A percentile compares a stretch with the other conserved stretches of the same genome.
Evolutionary conservation across 1,140 invertebrate species (phyloP).

Genomic region (Drosophila fuyamai): DNA sequence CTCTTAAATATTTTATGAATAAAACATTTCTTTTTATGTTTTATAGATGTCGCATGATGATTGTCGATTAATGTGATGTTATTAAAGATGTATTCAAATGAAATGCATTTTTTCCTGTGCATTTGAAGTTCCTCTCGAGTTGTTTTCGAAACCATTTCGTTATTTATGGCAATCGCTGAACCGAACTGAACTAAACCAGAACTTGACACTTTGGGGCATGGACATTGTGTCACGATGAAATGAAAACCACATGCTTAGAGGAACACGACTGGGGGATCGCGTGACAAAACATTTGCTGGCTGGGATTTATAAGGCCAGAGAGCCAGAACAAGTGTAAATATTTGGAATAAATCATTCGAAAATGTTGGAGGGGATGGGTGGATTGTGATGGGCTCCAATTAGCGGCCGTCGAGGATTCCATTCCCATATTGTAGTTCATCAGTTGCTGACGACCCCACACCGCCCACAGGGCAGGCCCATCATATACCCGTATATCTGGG

Average conservation of each 20-base stretch:
- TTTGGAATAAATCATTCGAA: conserved; percentile 53
- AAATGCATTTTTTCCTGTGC: conserved; percentile 4
- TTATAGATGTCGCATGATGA: no score
- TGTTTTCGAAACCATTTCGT: conserved; percentile 61
- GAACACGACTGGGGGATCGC: conserved; percentile 25
- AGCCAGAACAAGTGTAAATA: conserved; percentile 45
- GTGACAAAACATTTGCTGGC: conserved; percentile 48
- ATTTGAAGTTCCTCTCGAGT: conserved; percentile 6
- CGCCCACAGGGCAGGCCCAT: conserved; percentile 26
- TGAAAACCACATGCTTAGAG: conserved; percentile 64
- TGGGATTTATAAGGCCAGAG: conserved; percentile 29
- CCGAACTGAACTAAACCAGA: conserved; percentile 38
- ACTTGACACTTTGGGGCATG: conserved; percentile 42
- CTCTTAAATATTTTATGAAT: no score
- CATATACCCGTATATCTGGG: conserved; percentile 24
- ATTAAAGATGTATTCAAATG: no score
- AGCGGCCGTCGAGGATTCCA: conserved; percentile 32
- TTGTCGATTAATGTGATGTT: no score
- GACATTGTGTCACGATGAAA: conserved; percentile 53
- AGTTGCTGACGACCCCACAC: conserved; percentile 40
- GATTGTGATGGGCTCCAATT: conserved; percentile 26
- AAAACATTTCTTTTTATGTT: no score
- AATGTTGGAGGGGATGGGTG: conserved; percentile 3
- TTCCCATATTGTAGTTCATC: conserved; percentile 40
- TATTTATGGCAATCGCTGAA: conserved; percentile 69